Evolutionary conservation across 1,140 invertebrate genomes (phyloP).

Genomic region (Drosophila willistoni): DNA sequence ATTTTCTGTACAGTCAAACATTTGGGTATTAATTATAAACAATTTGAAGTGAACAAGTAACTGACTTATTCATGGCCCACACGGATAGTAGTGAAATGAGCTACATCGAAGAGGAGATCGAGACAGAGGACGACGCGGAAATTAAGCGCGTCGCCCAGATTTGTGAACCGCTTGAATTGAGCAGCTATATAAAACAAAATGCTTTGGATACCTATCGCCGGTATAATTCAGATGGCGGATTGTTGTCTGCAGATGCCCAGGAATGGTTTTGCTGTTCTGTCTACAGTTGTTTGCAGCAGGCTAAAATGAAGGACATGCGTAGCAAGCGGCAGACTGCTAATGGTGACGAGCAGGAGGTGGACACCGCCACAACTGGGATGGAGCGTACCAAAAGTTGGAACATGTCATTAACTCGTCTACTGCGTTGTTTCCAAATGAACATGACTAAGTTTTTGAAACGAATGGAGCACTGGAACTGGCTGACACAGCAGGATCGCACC

Average conservation of each 20-base stretch:
- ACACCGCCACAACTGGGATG: neutral
- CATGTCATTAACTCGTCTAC: constrained; percentile 84
- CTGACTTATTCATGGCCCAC: neutral
- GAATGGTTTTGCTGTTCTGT: constrained; percentile 64
- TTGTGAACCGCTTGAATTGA: constrained; percentile 29
- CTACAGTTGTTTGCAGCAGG: constrained; percentile 55
- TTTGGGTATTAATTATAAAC: neutral
- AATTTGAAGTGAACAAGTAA: neutral
- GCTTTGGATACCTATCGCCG: constrained; percentile 43
- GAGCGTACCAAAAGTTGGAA: constrained; percentile 50
- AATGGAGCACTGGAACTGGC: constrained; percentile 97
- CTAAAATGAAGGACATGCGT: constrained; percentile 54
- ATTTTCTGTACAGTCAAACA: constrained; percentile 12
- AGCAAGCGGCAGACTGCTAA: neutral
- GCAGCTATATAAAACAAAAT: constrained; percentile 33
- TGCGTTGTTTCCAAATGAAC: constrained; percentile 93
- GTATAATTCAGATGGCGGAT: constrained; percentile 40
- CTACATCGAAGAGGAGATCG: constrained; percentile 22
- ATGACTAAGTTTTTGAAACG: constrained; percentile 97
- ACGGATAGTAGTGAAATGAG: neutral
- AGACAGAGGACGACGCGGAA: constrained; percentile 16
- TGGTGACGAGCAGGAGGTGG: neutral
- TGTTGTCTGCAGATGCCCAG: constrained; percentile 42
- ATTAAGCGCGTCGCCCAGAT: constrained; percentile 30
- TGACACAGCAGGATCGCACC: constrained; percentile 93